Percentiles rank a stretch among this genome's conserved stretches.
phyloP scores from a whole-genome alignment of 2,888 invertebrate genomes.

The Apodemia duryi region DNA sequence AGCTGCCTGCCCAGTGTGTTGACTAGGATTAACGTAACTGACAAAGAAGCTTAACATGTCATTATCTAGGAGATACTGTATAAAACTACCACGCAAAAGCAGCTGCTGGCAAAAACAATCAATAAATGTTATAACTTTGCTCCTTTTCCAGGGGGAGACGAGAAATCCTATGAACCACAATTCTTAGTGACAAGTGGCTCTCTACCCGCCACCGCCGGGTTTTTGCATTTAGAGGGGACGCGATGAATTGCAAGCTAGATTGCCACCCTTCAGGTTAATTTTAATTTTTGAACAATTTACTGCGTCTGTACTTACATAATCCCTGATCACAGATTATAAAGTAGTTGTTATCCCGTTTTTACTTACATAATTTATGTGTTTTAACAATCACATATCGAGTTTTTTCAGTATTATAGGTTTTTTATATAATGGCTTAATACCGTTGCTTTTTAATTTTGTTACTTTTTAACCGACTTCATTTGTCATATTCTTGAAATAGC shows the following conservation, averaged over 20 bases:
- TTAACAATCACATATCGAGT: no score
- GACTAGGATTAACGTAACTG: no score
- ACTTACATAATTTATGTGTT: no score
- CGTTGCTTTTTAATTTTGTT: no score
- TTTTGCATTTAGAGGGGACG: conserved; percentile 8
- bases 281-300: conserved; percentile 2
- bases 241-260: conserved; percentile 7
- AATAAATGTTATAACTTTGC: conserved; percentile 12
- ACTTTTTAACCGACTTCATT: no score
- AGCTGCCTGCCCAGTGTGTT: no score
- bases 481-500: no score
- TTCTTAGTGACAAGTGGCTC: conserved; percentile 14
- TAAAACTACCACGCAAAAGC: not conserved
- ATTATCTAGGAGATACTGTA: not conserved
- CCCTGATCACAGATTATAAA: no score
- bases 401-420: no score
- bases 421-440: no score
- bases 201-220: conserved; percentile 7
- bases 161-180: conserved; percentile 8
- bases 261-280: conserved; percentile 12
- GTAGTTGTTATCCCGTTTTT: no score
- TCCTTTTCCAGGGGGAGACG: conserved; percentile 12
- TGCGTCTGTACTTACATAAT: not conserved
- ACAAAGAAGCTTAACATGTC: no score
- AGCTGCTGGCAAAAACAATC: not conserved